A percentile compares a stretch with the other conserved stretches of the same genome.
These are phyloP conservation scores for Halcyon chelicuti DNA, from an alignment of 2,797 vertebrate species.

Conservation along the genomic window DNA sequence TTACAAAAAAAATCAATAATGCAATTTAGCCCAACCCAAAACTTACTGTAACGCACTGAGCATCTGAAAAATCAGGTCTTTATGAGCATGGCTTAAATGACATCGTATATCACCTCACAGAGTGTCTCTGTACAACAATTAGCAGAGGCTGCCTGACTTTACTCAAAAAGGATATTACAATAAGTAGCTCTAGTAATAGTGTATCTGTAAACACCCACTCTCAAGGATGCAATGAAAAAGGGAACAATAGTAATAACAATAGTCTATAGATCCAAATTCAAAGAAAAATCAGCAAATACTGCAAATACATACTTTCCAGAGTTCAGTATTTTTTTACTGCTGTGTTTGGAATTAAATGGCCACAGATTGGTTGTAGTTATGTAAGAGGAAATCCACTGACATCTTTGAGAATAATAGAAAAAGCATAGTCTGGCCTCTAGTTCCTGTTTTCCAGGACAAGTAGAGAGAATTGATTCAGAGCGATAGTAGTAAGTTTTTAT, in stretches of 20 bases:
- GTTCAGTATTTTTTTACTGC: not conserved
- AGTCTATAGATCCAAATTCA: not conserved
- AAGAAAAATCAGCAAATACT: not conserved
- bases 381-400: not conserved
- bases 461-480: not conserved
- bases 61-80: conserved; percentile 30
- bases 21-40: conserved; percentile 61
- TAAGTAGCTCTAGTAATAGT: not conserved
- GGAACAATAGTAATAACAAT: not conserved
- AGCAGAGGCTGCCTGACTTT: conserved; percentile 9
- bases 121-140: conserved; percentile 32
- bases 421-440: not conserved
- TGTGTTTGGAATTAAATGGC: not conserved
- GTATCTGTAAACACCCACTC: conserved; percentile 5
- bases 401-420: not conserved
- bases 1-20: conserved; percentile 71
- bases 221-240: not conserved
- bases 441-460: not conserved
- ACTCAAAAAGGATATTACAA: not conserved
- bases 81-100: conserved; percentile 23
- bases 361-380: not conserved
- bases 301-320: not conserved
- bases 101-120: not conserved
- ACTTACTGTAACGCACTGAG: conserved; percentile 45
- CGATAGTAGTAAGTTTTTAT: not conserved